Evolutionary conservation across 2,797 vertebrate genomes (phyloP).

Genomic region (Pseudocheirus occidentalis): DNA sequence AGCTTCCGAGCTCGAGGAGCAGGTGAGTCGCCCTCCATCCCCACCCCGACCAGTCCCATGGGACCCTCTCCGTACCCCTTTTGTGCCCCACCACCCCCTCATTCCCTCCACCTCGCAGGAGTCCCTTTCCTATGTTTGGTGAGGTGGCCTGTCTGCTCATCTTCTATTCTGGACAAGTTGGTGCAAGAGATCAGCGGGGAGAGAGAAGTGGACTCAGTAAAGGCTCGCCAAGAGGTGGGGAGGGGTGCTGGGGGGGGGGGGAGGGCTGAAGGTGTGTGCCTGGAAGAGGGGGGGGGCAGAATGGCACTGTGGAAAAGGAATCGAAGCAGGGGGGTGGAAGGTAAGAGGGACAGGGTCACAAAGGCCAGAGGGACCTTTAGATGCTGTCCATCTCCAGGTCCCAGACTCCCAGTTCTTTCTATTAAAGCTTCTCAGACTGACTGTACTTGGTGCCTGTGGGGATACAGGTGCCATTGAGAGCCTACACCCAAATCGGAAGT

Average conservation of each 20-base stretch:
- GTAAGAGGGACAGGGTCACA: background rate
- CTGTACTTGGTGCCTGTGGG: background rate
- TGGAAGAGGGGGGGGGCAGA: no score
- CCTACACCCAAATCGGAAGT: background rate
- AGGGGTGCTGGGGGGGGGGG: background rate
- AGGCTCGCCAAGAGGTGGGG: background rate
- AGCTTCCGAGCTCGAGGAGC: constrained; percentile 84
- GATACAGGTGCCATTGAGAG: background rate
- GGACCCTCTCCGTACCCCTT: no score
- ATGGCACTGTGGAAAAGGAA: background rate
- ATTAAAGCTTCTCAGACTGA: background rate
- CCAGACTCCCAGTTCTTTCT: background rate
- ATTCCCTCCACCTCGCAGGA: background rate
- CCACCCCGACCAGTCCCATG: rapidly evolving
- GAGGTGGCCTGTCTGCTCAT: background rate
- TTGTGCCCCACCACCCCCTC: background rate
- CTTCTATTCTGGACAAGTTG: background rate
- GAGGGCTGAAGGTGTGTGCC: background rate
- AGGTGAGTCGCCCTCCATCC: constrained; percentile 78
- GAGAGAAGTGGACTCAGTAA: background rate
- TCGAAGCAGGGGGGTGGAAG: background rate
- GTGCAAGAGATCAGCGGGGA: background rate
- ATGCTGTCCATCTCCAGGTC: background rate
- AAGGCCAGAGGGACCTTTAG: background rate
- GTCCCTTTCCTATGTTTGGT: background rate